phyloP scores from a whole-genome alignment of 2,888 invertebrate genomes.

The Brenthis daphne region DNA sequence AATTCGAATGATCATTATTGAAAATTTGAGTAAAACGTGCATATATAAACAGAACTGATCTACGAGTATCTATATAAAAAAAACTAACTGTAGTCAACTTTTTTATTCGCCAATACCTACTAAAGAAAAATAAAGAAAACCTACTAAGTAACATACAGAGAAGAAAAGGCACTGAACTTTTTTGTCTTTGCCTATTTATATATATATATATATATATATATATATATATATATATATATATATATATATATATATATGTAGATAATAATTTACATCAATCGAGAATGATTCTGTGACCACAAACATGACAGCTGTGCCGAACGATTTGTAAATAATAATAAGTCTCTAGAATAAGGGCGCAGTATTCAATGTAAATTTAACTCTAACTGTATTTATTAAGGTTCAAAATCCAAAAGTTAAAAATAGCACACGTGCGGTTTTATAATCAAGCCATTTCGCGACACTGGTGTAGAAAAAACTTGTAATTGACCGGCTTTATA shows the following conservation, averaged over 20 bases:
- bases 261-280: slow-evolving; percentile 2
- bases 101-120: too few relatives aligned
- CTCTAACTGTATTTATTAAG: neutral
- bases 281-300: slow-evolving; percentile 5
- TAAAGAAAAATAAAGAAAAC: too few relatives aligned
- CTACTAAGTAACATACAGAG: too few relatives aligned
- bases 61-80: too few relatives aligned
- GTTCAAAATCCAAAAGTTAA: neutral
- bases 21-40: too few relatives aligned
- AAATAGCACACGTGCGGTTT: neutral
- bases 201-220: too few relatives aligned
- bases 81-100: too few relatives aligned
- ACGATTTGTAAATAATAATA: slow-evolving; percentile 9
- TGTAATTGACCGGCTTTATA: slow-evolving; percentile 22
- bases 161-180: too few relatives aligned
- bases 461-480: slow-evolving; percentile 20
- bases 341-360: neutral
- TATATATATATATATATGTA: too few relatives aligned
- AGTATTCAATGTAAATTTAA: neutral
- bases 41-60: too few relatives aligned
- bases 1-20: too few relatives aligned
- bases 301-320: neutral
- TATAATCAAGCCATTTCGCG: slow-evolving; percentile 22
- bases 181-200: neutral
- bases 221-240: too few relatives aligned